Conservation (phyloP, 2,888 invertebrate genomes). For the Phortica magna region DNA sequence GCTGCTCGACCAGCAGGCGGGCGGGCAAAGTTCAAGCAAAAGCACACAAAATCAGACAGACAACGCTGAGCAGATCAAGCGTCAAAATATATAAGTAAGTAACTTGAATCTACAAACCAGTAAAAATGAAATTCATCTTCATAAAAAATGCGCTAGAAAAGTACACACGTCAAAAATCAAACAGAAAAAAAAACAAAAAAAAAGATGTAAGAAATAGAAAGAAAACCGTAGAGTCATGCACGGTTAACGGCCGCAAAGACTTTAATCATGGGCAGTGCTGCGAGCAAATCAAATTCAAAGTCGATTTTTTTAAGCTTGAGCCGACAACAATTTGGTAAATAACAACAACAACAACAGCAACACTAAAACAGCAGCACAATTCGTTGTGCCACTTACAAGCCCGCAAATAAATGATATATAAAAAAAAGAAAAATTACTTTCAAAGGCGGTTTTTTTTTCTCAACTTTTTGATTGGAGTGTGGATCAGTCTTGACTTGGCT, state of each 20-base stretch:
- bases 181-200: background rate
- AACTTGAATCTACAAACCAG: background rate
- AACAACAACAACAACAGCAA: background rate
- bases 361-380: background rate
- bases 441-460: slow-evolving; percentile 4
- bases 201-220: too few relatives aligned
- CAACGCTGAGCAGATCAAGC: background rate
- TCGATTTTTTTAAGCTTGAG: background rate
- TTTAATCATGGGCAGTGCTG: background rate
- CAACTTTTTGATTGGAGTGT: background rate
- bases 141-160: background rate
- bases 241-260: background rate
- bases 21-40: background rate
- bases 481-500: background rate
- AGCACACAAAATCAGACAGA: slow-evolving; percentile 10
- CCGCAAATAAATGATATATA: background rate
- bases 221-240: slow-evolving; percentile 9
- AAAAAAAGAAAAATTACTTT: slow-evolving; percentile 8
- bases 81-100: background rate
- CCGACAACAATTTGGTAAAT: too few relatives aligned
- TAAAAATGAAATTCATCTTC: slow-evolving; percentile 17
- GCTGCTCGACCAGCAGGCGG: slow-evolving; percentile 20
- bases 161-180: background rate
- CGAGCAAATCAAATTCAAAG: background rate
- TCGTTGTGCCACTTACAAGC: slow-evolving; percentile 17